These are phyloP conservation scores for Stenopsyche tienmushanensis DNA, from an alignment of 1,140 invertebrate species.

Conservation along the genomic window DNA sequence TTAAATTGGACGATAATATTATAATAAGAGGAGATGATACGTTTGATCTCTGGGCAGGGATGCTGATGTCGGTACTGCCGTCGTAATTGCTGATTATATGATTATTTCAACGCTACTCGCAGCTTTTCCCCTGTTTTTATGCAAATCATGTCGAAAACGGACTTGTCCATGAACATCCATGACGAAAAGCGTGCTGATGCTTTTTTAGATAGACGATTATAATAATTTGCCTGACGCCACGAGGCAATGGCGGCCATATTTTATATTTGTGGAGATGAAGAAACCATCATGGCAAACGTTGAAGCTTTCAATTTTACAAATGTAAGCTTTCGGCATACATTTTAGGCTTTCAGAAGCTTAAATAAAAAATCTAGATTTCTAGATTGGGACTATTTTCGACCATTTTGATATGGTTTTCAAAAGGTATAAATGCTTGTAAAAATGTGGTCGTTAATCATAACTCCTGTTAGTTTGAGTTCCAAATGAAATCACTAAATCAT, in stretches of 20 bases:
- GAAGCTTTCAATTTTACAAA: too few relatives aligned
- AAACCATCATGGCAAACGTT: neutral
- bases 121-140: constrained; percentile 24
- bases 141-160: constrained; percentile 20
- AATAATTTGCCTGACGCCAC: constrained; percentile 6
- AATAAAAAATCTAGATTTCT: too few relatives aligned
- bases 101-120: constrained; percentile 16
- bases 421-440: too few relatives aligned
- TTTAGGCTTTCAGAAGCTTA: too few relatives aligned
- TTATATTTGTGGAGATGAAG: neutral
- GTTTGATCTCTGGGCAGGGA: constrained; percentile 23
- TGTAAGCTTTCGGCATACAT: too few relatives aligned
- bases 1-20: constrained; percentile 39
- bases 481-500: too few relatives aligned
- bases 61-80: neutral
- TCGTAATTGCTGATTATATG: constrained; percentile 26
- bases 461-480: too few relatives aligned
- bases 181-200: neutral
- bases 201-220: constrained; percentile 13
- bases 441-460: too few relatives aligned
- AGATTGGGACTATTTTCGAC: too few relatives aligned
- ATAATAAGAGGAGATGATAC: constrained; percentile 37
- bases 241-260: neutral
- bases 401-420: too few relatives aligned
- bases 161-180: constrained; percentile 2